Evolutionary conservation across 2,113 vertebrate species (phyloP).

Genomic region (Sitta europaea): DNA sequence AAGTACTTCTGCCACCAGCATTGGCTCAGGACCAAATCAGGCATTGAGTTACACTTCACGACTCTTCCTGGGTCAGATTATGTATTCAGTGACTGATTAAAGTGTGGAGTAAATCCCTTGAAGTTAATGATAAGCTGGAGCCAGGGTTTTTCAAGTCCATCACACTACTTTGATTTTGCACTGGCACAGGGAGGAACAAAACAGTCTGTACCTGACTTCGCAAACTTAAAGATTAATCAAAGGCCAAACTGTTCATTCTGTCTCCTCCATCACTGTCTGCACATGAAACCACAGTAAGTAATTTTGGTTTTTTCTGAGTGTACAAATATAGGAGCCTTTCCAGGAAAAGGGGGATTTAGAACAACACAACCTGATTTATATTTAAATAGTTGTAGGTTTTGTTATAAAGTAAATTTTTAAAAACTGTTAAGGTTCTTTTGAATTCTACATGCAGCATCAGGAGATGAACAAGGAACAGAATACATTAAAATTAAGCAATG

Average conservation of each 20-base stretch:
- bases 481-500: neutral
- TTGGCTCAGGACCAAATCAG: neutral
- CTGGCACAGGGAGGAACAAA: neutral
- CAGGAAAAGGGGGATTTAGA: neutral
- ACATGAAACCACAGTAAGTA: neutral
- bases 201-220: neutral
- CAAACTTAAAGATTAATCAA: neutral
- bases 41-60: constrained; percentile 9
- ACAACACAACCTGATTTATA: neutral
- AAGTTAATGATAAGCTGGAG: constrained; percentile 51
- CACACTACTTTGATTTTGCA: neutral
- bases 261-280: neutral
- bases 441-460: neutral
- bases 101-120: constrained; percentile 20
- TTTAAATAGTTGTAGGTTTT: neutral
- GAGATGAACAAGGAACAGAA: neutral
- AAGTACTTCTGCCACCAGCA: neutral
- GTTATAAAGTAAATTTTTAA: neutral
- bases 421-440: neutral
- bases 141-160: neutral
- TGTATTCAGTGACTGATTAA: constrained; percentile 35
- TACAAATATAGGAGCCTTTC: neutral
- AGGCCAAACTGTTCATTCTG: neutral
- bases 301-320: neutral
- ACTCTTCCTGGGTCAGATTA: constrained; percentile 3